phyloP scores from a whole-genome alignment of 2,797 vertebrate species.

The Poeciliopsis gracilis region DNA sequence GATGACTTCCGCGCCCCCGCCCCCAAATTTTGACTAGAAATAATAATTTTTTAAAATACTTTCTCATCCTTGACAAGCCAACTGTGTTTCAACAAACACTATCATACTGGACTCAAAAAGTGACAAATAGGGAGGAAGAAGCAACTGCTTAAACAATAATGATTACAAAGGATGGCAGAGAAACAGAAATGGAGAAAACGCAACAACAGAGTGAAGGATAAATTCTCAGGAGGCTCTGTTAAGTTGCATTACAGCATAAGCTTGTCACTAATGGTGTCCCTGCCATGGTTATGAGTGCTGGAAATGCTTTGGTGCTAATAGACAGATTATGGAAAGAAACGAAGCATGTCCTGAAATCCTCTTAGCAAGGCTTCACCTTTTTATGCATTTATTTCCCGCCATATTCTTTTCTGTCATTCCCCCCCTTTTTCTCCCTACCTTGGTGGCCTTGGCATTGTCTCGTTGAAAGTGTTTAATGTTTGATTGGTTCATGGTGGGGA shows the following conservation, averaged over 20 bases:
- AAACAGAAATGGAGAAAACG: constrained; percentile 30
- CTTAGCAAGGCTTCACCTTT: constrained; percentile 78
- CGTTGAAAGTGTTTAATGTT: constrained; percentile 73
- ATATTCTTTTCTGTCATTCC: constrained; percentile 65
- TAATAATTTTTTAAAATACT: constrained; percentile 66
- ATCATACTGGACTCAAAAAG: constrained; percentile 21
- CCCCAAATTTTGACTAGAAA: constrained; percentile 62
- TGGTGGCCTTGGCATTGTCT: constrained; percentile 76
- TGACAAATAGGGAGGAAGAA: constrained; percentile 15
- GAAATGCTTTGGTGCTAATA: constrained; percentile 86
- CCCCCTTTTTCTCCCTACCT: constrained; percentile 50
- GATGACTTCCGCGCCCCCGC: constrained; percentile 52
- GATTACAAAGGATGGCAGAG: constrained; percentile 28
- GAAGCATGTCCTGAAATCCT: constrained; percentile 85
- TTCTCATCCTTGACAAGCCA: constrained; percentile 58
- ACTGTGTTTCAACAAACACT: constrained; percentile 58
- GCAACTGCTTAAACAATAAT: constrained; percentile 10
- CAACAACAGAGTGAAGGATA: constrained; percentile 63
- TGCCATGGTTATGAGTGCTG: constrained; percentile 82
- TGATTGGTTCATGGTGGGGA: constrained; percentile 69
- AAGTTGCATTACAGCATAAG: constrained; percentile 76
- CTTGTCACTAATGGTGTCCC: constrained; percentile 81
- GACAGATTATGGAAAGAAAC: constrained; percentile 86
- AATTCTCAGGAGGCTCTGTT: constrained; percentile 74
- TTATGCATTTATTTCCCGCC: constrained; percentile 79